phyloP scores from a whole-genome alignment of 2,888 invertebrate species.

The Andrena bicolor region DNA sequence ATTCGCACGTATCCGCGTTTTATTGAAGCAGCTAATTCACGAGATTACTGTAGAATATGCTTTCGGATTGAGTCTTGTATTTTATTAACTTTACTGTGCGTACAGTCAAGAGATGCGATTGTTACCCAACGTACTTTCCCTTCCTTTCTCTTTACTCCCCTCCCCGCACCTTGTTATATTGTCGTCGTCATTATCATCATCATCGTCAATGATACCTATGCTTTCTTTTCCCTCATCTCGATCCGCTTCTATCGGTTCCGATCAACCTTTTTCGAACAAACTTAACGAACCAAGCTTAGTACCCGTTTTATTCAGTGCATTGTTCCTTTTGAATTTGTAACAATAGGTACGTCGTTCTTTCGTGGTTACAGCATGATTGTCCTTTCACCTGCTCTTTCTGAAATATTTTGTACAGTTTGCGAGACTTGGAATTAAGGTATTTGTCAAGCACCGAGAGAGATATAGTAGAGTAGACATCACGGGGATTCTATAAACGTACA shows the following conservation, averaged over 20 bases:
- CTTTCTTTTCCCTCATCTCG: neutral
- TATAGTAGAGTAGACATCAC: constrained; percentile 26
- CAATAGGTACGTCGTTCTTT: constrained; percentile 26
- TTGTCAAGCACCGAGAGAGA: constrained; percentile 38
- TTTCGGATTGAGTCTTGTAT: constrained; percentile 33
- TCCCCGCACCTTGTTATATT: neutral
- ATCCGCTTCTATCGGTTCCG: constrained; percentile 7
- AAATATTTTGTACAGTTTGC: constrained; percentile 70
- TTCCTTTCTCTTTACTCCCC: neutral
- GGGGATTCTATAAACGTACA: constrained; percentile 39
- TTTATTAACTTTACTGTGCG: constrained; percentile 28
- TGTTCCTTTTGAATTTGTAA: constrained; percentile 11
- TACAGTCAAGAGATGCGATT: constrained; percentile 36
- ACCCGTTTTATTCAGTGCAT: constrained; percentile 38
- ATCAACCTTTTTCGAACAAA: constrained; percentile 5
- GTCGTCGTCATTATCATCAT: neutral
- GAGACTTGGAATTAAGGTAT: constrained; percentile 60
- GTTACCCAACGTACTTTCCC: constrained; percentile 70
- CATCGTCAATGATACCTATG: neutral
- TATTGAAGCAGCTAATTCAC: constrained; percentile 49
- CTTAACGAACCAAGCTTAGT: constrained; percentile 19
- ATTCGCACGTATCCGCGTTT: constrained; percentile 65
- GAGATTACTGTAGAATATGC: constrained; percentile 25
- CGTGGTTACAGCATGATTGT: constrained; percentile 63
- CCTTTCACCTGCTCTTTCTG: constrained; percentile 63